Evolutionary conservation across 2,888 invertebrate genomes (phyloP).

Genomic region (Tromatobia lineatoria): DNA sequence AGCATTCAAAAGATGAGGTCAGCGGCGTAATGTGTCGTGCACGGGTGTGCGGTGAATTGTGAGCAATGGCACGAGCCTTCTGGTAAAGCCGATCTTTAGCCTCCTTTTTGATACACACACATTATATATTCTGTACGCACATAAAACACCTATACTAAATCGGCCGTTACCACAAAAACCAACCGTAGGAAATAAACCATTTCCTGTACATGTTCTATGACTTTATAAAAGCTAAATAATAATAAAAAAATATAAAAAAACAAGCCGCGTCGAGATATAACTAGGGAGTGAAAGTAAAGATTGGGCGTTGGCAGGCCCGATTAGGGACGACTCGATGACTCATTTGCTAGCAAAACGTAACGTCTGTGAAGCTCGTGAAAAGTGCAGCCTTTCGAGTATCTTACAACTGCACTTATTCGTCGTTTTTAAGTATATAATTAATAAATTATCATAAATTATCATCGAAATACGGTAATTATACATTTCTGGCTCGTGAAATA

Average conservation of each 20-base stretch:
- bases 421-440: background rate
- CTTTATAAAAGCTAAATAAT: background rate
- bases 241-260: background rate
- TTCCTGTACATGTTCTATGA: background rate
- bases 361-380: conserved; percentile 4
- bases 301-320: conserved; percentile 58
- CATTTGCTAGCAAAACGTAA: conserved; percentile 1
- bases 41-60: conserved; percentile 46
- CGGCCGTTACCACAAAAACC: background rate
- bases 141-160: background rate
- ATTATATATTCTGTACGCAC: background rate
- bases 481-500: too few species aligned
- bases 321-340: conserved; percentile 45
- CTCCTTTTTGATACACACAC: background rate
- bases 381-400: background rate
- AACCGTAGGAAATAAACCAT: background rate
- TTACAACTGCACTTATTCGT: background rate
- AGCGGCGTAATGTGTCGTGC: conserved; percentile 61
- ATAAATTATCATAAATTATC: background rate
- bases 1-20: conserved; percentile 57
- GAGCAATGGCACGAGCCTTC: conserved; percentile 32
- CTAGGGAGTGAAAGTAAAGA: conserved; percentile 48
- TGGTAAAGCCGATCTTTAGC: conserved; percentile 25
- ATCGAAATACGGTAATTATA: too few species aligned
- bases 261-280: background rate